Conservation (phyloP, 2,113 vertebrate species). For the Sinocyclocheilus maitianheensis region DNA sequence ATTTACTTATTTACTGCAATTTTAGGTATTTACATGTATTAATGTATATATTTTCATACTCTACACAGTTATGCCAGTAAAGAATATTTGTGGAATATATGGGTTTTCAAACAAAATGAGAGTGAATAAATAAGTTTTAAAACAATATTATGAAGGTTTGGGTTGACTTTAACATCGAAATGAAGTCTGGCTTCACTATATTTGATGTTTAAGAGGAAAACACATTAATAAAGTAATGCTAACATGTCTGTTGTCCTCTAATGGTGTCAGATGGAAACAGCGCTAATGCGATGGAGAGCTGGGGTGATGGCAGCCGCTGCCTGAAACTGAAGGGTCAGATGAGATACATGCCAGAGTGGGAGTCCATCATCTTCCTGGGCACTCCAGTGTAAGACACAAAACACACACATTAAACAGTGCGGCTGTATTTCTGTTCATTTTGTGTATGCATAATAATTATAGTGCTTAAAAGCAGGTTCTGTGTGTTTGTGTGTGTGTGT, state of each 20-base stretch:
- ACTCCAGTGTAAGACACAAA: constrained; percentile 69
- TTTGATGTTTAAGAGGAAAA: neutral
- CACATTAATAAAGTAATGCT: neutral
- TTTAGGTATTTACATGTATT: neutral
- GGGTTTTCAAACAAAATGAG: neutral
- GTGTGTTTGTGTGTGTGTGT: neutral
- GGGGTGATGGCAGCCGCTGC: constrained; percentile 74
- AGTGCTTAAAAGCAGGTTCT: neutral
- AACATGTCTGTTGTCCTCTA: neutral
- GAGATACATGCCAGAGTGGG: constrained; percentile 80
- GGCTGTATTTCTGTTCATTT: neutral
- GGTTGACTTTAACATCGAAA: neutral
- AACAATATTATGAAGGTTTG: neutral
- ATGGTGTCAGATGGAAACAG: constrained; percentile 70
- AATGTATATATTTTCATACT: neutral
- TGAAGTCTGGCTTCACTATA: neutral
- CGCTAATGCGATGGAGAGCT: constrained; percentile 74
- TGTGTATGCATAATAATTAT: neutral
- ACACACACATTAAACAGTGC: constrained; percentile 27
- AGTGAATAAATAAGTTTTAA: neutral
- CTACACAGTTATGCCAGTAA: neutral
- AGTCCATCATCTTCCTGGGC: constrained; percentile 79
- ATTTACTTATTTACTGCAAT: neutral
- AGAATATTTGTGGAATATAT: neutral
- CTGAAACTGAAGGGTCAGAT: constrained; percentile 77